Evolutionary conservation across 2,797 vertebrate genomes (phyloP), one percentile per base, ranked within the genome.

Genomic region (Crenichthys baileyi): DNA sequence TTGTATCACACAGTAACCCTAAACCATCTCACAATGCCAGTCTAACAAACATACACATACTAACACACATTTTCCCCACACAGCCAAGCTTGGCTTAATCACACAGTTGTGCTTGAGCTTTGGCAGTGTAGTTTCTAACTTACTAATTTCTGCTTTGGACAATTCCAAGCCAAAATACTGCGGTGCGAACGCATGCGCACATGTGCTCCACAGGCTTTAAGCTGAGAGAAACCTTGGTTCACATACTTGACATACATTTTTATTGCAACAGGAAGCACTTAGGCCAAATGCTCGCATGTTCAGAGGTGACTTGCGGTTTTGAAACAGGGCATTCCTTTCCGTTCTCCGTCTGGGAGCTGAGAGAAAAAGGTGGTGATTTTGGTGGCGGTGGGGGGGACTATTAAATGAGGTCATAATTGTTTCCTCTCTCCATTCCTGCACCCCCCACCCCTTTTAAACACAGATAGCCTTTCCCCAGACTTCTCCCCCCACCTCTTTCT

Each of bases 181-280:
- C n/a, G 77, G 74, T 86, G 83, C 78, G 79, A 11, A 70, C 73
- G 55, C 60, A 61, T 76, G 70, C 44, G 74, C 63, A 72, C 76
- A 84, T 71, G 75, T 41, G 72, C 80, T 85, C 72, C n/a, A 76
- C 78, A 84, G 84, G 74, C 85, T 85, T 78, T 55, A 48, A 68
- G 78, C 77, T 41, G 70, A 79, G 80, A 86, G 90, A 90, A 87
- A 89, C 87, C 79, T 88, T 71, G 85, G 89, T 92, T 94, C 86
- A 88, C 89, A 89, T 92, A 91, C 90, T 92, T 93, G 93, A 94
- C 92, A 91, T 93, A 91, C 89, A 85, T 91, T 93, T 94, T 94
- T 94, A 93, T 94, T 93, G 92, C 89, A 93, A 94, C 91, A 94
- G 93, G 92, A 95, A 94, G 85, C 88, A 92, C 93, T 95, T 95